Evolutionary conservation across 2,113 vertebrate species (phyloP), one percentile per base, ranked within the genome.

Genomic region (Nymphicus hollandicus): DNA sequence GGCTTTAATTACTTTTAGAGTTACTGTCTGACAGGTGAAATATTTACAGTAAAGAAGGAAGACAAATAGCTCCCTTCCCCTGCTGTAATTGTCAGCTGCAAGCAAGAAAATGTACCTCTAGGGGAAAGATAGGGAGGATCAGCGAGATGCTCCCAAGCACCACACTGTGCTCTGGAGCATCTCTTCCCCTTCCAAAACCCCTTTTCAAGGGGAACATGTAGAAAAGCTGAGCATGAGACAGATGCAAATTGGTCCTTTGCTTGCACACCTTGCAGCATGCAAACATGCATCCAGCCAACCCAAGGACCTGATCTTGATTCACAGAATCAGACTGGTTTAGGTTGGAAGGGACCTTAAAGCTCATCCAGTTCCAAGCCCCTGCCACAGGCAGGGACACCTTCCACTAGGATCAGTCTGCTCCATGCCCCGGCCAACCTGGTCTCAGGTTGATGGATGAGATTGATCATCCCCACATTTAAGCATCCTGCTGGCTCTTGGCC

Each of bases 81-180:
- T 73, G 58, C 66, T 93, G 28, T 41, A 87, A 72, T 56, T 93
- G 25, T 50, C 69, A 74, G 60, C 0, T 78, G 33, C 81, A 56
- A 72, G 41, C 37, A 65, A 56, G 82, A 81, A 80, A 8, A 69
- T 49, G 44, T 3, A 55, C 17, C 70, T 46, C 13, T 2, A 79
- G 56, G 58, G 58, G 58, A 65, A 64, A 44, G 47, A 17, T 0
- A 63, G 52, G 0, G 4, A 77, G 50, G 71, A 73, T 4, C 31
- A 70, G 60, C 0, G 0, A 85, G 43, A 37, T 53, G 24, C 47
- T 86, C 65, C 53, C 1, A 0, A 81, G 43, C 72, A 82, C 17
- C 19, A n/a, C 29, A 3, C 25, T 58, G 10, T 2, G 11, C 53
- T 35, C 4, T 7, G 56, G 33, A 58, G 22, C 56, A 58, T 10